Evolutionary conservation across 2,113 vertebrate genomes (phyloP).

Genomic region (Apus apus): DNA sequence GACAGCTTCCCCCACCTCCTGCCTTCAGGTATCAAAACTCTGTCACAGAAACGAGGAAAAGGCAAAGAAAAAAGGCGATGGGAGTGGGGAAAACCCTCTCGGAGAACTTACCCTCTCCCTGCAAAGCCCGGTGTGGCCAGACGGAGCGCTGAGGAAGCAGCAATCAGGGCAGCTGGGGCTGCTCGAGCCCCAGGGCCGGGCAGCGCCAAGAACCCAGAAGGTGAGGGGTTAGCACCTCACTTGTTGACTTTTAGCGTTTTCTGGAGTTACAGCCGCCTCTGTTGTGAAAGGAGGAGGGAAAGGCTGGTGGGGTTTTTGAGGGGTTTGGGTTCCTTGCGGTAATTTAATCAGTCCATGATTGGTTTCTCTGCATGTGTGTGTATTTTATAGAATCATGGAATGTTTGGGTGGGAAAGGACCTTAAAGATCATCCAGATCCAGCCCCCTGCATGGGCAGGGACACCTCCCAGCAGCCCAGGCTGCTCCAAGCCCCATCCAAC

Average conservation of each 20-base stretch:
- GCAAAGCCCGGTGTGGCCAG: not conserved
- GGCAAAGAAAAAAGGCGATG: not conserved
- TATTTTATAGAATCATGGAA: too few relatives aligned
- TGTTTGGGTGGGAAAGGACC: too few relatives aligned
- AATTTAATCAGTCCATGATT: not conserved
- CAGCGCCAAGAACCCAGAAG: not conserved
- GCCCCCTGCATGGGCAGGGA: too few relatives aligned
- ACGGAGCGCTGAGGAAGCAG: not conserved
- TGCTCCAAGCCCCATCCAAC: too few relatives aligned
- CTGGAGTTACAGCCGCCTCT: not conserved
- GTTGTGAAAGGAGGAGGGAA: not conserved
- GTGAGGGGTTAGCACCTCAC: not conserved
- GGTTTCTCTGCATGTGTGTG: not conserved
- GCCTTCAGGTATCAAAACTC: not conserved
- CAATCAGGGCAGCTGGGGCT: not conserved
- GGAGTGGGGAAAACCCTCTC: not conserved
- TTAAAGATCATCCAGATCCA: too few relatives aligned
- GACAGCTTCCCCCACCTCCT: not conserved
- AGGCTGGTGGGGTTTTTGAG: rapidly evolving
- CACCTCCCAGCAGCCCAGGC: too few relatives aligned
- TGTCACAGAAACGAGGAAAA: not conserved
- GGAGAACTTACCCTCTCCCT: not conserved
- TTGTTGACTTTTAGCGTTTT: not conserved
- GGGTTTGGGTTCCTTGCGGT: not conserved
- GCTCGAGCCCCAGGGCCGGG: too few relatives aligned